Base-by-base conservation (phyloP, 2,113 vertebrate species). In the Pagrus major region DNA sequence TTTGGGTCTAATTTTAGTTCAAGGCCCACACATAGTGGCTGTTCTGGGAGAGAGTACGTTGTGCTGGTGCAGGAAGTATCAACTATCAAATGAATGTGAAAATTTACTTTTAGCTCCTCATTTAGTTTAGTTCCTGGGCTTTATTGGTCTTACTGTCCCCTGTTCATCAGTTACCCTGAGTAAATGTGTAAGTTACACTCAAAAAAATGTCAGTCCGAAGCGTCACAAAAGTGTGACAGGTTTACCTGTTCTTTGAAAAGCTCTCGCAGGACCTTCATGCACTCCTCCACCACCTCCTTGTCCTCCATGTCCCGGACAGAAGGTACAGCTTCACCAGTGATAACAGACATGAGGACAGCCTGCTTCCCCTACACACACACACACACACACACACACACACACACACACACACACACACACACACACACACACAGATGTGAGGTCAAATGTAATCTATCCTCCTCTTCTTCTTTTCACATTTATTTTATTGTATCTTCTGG, bases 161-260 rank as follows among this genome's bases (percentile, higher is more conserved):
- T 9, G n/a, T 16, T 39, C 35, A 41, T 39, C n/a, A 14, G n/a
- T 14, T 29, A 2, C 0, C 23, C 9, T 49, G 27, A 66, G 63
- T 18, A 11, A 29, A 16, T 25, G 27, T 23, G 56, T 37, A 2
- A 51, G 52, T 20, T 7, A 12, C 25, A 1, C 23, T 20, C 15
- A n/a, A 25, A 39, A 6, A 49, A 21, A 5, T 7, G 25, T 25
- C 7, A 44, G 41, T 25, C 37, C 9, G 6, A 18, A 6, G 21
- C 18, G 21, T 18, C 1, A 5, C 46, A 8, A 52, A 46, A 37
- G 5, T 5, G 8, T 9, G 18, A 61, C 31, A 42, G 11, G 1
- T 9, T 79, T 89, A 99, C 98, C 97, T 99, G 97, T 76, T 99
- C 98, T 75, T 96, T 97, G 87, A 99, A 99, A 31, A 99, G 94